Base-by-base conservation (phyloP, 92 coral and sea anemone species). In the Bergia puertoricense region DNA sequence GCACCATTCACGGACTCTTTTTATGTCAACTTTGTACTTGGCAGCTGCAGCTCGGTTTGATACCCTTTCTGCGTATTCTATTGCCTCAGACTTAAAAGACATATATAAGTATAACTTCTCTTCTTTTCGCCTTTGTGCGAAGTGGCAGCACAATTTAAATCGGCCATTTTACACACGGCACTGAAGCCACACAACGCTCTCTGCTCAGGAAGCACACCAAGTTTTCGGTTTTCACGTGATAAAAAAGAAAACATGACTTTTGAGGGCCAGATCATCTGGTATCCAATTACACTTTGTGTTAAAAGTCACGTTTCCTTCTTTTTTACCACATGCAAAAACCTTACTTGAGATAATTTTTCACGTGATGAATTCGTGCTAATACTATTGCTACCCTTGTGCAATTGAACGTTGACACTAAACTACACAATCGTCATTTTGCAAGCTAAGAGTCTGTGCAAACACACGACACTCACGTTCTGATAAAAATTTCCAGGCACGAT, bases 11-110 rank as follows among this genome's bases (percentile, higher is more conserved):
- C 77, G 78, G 54, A 86, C 54, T 65, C 92, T 66, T 78, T 90
- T 90, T 15, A 75, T 66, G 81, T 81, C 90, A 39, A 86, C 92
- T 79, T 86, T 86, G 89, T 46, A 90, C 81, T 90, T 90, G 42
- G 71, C 81, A 8, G 82, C 92, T 13, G 87, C 92, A 45, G 79
- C 89, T 15, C 80, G 39, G 76, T 86, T 90, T 8, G 87, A 76
- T 16, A 56, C 80, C 74, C 80, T 80, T n/a, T 86, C 92, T 74
- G 92, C 90, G 56, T 85, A 90, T 11, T 81, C 90, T 10, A 86
- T 86, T 8, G 90, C 76, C 62, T 86, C 90, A 4, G 68, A 56
- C 56, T 86, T 85, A 43, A 86, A 85, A 8, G 92, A 77, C 90
- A 79, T 90, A n/a, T n/a, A n/a, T n/a, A n/a, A 69, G 85, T 45